A percentile compares a stretch with the other conserved stretches of the same genome.
phyloP scores from a whole-genome alignment of 37 sponge, comb jelly and placozoan species.

The Petrosia ficiformis region DNA sequence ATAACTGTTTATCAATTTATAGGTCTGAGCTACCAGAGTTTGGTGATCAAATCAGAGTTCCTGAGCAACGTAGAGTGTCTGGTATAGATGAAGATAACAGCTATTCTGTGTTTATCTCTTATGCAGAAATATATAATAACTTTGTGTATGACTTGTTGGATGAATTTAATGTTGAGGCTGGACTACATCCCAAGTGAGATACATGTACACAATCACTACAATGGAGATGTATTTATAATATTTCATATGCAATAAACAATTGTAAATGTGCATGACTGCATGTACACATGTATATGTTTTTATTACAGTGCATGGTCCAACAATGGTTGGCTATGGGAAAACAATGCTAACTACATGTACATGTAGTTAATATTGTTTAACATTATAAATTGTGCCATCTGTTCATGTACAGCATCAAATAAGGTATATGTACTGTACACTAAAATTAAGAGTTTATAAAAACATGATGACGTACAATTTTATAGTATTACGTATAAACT shows the following conservation, averaged over 20 bases:
- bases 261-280: too few relatives aligned
- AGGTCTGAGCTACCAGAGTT: constrained; percentile 67
- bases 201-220: not conserved
- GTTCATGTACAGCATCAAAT: too few relatives aligned
- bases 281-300: not conserved
- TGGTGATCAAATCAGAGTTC: constrained; percentile 58
- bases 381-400: too few relatives aligned
- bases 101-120: constrained; percentile 94
- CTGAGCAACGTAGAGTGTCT: constrained; percentile 42
- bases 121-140: constrained; percentile 97
- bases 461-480: too few relatives aligned
- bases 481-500: too few relatives aligned
- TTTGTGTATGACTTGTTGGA: constrained; percentile 94
- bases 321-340: too few relatives aligned
- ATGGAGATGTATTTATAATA: not conserved
- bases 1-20: not conserved
- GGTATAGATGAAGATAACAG: constrained; percentile 86
- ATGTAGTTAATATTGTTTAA: too few relatives aligned
- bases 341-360: too few relatives aligned
- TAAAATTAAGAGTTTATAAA: too few relatives aligned
- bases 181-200: constrained; percentile 42
- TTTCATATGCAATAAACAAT: too few relatives aligned
- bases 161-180: constrained; percentile 20
- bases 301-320: not conserved
- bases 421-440: too few relatives aligned